Percentiles rank a stretch among this genome's conserved stretches.
These are phyloP conservation scores for Tetrax tetrax DNA, from an alignment of 2,113 vertebrate genomes.

Conservation along the genomic window DNA sequence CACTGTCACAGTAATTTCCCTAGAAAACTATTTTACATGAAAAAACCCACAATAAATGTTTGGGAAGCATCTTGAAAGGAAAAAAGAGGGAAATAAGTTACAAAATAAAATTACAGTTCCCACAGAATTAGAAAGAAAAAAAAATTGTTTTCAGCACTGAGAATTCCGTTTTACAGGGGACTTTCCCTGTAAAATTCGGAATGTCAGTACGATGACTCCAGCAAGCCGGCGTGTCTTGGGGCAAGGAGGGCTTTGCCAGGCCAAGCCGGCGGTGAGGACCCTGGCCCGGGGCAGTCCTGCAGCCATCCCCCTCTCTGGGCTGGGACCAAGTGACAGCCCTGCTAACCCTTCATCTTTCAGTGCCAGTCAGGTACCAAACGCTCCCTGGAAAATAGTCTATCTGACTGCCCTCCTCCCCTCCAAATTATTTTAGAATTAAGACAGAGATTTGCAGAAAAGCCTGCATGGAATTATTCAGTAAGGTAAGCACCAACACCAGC, in stretches of 20 bases:
- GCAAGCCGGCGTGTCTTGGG: neutral
- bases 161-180: neutral
- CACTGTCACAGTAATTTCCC: conserved; percentile 64
- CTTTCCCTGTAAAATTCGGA: neutral
- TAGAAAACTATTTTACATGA: conserved; percentile 61
- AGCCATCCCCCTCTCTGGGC: neutral
- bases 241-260: neutral
- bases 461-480: neutral
- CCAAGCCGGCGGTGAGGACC: rapidly evolving
- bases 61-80: conserved; percentile 28
- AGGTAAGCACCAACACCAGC: neutral
- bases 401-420: neutral
- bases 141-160: neutral
- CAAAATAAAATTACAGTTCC: conserved; percentile 18
- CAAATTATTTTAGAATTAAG: conserved; percentile 35
- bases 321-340: neutral
- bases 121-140: neutral
- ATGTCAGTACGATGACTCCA: neutral
- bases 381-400: neutral
- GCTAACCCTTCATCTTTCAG: neutral
- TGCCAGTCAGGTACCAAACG: neutral
- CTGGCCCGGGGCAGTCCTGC: neutral
- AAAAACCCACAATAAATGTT: conserved; percentile 63
- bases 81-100: conserved; percentile 25
- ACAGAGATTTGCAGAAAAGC: conserved; percentile 6